These are phyloP conservation scores for Spilogale gracilis DNA, from an alignment of 2,113 vertebrate species.

Conservation along the genomic window DNA sequence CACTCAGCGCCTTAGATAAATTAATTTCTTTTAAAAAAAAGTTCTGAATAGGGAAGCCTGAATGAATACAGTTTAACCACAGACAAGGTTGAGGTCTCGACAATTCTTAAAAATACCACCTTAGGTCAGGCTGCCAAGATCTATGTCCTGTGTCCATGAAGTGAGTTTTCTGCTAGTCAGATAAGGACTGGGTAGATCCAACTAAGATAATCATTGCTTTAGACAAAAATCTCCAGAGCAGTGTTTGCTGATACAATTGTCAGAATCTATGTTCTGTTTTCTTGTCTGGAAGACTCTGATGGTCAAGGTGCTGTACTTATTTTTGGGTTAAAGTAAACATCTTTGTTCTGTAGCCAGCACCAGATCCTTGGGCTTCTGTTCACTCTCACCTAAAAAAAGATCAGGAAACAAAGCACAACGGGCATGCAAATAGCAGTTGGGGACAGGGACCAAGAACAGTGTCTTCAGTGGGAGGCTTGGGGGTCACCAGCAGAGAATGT, in stretches of 20 bases:
- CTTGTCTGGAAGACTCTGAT: neutral
- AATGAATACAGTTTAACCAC: constrained; percentile 18
- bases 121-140: neutral
- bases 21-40: neutral
- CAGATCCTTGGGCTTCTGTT: constrained; percentile 24
- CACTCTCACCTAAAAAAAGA: constrained; percentile 47
- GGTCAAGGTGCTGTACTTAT: neutral
- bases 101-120: neutral
- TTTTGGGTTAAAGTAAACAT: constrained; percentile 33
- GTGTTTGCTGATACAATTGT: neutral
- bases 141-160: neutral
- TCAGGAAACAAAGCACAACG: constrained; percentile 24
- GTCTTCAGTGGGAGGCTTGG: neutral
- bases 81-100: neutral
- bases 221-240: neutral
- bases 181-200: neutral
- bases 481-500: neutral
- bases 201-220: neutral
- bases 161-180: neutral
- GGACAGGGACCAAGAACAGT: neutral
- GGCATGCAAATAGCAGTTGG: neutral
- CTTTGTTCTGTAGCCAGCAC: constrained; percentile 44
- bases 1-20: neutral
- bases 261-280: neutral
- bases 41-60: neutral